Base-by-base conservation (phyloP, 2,888 invertebrate genomes). In the Eubasilissa splendida region DNA sequence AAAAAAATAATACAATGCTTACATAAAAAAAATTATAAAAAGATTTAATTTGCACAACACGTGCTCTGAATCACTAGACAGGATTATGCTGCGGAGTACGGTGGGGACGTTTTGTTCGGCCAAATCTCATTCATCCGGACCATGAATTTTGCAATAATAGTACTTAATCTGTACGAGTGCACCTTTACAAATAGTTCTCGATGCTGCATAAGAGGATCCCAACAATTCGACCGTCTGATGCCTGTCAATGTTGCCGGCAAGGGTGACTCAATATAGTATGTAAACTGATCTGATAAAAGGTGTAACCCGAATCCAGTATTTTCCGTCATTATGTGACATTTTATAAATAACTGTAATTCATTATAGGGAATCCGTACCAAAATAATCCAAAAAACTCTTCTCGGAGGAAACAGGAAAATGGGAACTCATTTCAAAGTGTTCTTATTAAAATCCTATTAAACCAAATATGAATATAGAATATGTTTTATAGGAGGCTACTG, bases 81-180 rank as follows among this genome's bases (percentile, higher is more conserved):
- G 76, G 76, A 76, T 76, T 76, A 76, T 63, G 7, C 8, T 50
- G 52, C n/a, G 52, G n/a, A 22, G 22, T 22, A 53, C 22, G 22
- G 14, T 22, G 9, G 33, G 76, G 76, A 5, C 22, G 60, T 60
- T 76, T 75, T 79, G 65, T 75, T 71, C 65, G 59, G 33, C 31
- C 31, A 75, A 79, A 79, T 79, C 79, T 68, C 68, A 71, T 79
- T 79, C 75, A 79, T 59, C 60, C 70, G 75, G 60, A 79, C 79
- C 75, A 76, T 79, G 79, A 68, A 79, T 68, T 75, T 79, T 50
- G 58, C 75, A 79, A 74, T 76, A 76, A 79, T 68, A 11, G 75
- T 11, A 75, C 70, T 79, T 68, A 76, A 65, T 79, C 79, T 68
- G 53, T 79, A 54, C 59, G 73, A 75, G 68, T 70, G 59, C 79